Conservation (phyloP, 1,140 invertebrate genomes). For the Myzus persicae region DNA sequence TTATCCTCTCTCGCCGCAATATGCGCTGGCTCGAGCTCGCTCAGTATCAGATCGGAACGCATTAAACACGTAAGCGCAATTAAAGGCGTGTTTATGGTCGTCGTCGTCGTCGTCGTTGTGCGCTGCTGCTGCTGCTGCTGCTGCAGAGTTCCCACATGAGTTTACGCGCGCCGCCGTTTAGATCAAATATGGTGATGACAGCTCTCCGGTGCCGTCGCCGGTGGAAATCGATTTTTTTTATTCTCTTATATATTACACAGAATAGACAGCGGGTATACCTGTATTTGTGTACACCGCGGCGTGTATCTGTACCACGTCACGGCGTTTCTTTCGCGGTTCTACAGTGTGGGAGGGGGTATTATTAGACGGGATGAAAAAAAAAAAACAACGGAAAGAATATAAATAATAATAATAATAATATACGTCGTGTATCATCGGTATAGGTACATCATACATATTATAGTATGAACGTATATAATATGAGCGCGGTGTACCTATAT, state of each 20-base stretch:
- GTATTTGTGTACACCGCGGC: background rate
- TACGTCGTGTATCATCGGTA: background rate
- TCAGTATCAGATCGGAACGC: slow-evolving; percentile 19
- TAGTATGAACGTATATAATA: background rate
- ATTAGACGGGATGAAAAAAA: background rate
- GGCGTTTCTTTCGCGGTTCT: background rate
- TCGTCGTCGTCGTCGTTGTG: background rate
- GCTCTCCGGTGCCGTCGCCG: background rate
- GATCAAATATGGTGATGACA: slow-evolving; percentile 52
- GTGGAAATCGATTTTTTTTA: slow-evolving; percentile 38
- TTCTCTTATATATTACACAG: background rate
- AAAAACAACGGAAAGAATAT: background rate
- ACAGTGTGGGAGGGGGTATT: background rate
- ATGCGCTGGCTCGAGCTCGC: background rate
- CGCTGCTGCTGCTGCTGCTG: too few relatives aligned
- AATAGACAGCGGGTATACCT: background rate
- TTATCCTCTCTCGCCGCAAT: background rate
- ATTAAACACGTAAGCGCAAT: slow-evolving; percentile 54
- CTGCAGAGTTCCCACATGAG: slow-evolving; percentile 4
- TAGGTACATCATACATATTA: background rate
- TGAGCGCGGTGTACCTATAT: background rate
- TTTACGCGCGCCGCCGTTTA: slow-evolving; percentile 38
- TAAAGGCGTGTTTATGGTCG: slow-evolving; percentile 41
- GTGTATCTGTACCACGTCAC: background rate
- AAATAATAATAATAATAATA: background rate